Evolutionary conservation across 1,140 invertebrate genomes (phyloP).

Genomic region (Amphibalanus amphitrite): DNA sequence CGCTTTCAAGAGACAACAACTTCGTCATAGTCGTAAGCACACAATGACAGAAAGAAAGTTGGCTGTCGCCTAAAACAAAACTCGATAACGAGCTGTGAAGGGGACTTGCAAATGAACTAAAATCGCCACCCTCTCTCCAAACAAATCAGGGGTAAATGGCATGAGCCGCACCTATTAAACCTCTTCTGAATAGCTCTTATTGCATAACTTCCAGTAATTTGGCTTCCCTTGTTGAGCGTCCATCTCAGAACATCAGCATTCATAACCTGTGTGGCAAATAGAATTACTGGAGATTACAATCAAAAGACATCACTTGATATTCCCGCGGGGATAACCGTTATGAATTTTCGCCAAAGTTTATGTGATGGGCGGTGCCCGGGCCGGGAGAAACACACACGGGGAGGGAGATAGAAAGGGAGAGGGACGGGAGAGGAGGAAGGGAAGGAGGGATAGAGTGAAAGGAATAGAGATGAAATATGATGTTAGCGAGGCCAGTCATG

Average conservation of each 20-base stretch:
- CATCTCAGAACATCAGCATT: background rate
- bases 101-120: background rate
- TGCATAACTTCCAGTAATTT: constrained; percentile 2
- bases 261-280: background rate
- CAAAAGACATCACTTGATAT: constrained; percentile 2
- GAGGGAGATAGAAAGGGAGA: no score
- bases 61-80: no score
- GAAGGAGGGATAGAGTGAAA: no score
- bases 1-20: no score
- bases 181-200: background rate
- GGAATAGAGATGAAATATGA: no score
- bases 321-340: background rate
- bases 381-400: no score
- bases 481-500: no score
- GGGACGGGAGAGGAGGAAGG: no score
- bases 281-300: background rate
- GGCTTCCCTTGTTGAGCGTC: background rate
- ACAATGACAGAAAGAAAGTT: no score
- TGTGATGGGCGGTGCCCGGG: background rate
- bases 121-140: background rate
- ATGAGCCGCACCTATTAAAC: background rate
- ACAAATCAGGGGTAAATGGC: background rate
- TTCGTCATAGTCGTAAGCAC: no score
- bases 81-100: background rate
- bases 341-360: background rate